Conservation (phyloP, 1,140 invertebrate species). For the Drosophila fuyamai region DNA sequence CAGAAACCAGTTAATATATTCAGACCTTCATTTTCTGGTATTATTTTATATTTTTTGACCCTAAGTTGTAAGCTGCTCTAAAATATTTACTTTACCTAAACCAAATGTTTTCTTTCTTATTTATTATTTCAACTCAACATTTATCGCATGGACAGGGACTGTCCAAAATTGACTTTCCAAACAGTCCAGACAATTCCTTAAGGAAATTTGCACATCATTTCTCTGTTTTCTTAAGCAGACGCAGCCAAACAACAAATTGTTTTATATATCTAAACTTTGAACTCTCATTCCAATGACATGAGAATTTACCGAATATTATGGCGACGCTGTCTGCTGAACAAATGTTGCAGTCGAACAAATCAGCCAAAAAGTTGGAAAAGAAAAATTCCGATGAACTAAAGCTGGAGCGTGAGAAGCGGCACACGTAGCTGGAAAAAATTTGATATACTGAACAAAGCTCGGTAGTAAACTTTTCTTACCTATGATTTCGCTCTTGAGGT, state of each 20-base stretch:
- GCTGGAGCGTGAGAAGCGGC: conserved; percentile 64
- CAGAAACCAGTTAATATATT: no score
- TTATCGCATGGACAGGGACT: conserved; percentile 14
- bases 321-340: conserved; percentile 36
- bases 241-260: neutral
- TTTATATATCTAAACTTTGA: conserved; percentile 18
- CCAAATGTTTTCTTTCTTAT: neutral
- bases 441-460: conserved; percentile 26
- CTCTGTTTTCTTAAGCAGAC: neutral
- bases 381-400: conserved; percentile 37
- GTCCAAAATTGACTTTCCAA: neutral
- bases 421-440: conserved; percentile 31
- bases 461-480: conserved; percentile 13
- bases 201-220: conserved; percentile 4
- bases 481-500: conserved; percentile 38
- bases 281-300: conserved; percentile 29
- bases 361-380: conserved; percentile 16
- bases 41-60: neutral
- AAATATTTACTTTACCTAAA: no score
- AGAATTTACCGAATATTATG: conserved; percentile 18
- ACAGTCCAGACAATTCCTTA: conserved; percentile 20
- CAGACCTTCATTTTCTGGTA: no score
- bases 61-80: neutral
- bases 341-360: conserved; percentile 21
- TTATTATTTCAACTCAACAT: neutral